Base-by-base conservation (phyloP, 2,113 vertebrate genomes). In the Pelobates fuscus region DNA sequence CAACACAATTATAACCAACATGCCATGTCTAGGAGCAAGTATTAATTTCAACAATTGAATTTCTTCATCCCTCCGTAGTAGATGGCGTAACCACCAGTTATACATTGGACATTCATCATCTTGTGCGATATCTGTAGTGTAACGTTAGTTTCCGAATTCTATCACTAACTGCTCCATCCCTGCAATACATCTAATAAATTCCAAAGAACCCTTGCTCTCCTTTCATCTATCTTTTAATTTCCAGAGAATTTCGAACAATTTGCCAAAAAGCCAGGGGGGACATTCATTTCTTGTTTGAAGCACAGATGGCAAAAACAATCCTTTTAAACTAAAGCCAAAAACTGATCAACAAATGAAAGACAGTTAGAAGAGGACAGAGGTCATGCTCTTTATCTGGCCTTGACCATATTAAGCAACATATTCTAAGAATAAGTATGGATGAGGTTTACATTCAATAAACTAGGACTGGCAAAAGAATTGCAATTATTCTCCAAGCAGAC, bases 281-380 rank as follows among this genome's bases (percentile, higher is more conserved):
- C 44, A 72, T 63, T 29, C 70, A 25, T 63, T 68, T 54, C 44
- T 54, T 26, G 4, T 54, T 32, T 30, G 14, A 72, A 52, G 32
- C 70, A 37, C 60, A 73, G 59, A 73, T 55, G 60, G 46, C 17
- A 73, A 29, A 60, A 65, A 41, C 32, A 37, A 73, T 64, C 59
- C 55, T 29, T 63, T 65, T 73, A 64, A 65, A 73, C 70, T 49
- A 6, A 25, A 54, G 43, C 70, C 70, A 64, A 49, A 37, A 32
- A 24, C 15, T 52, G 59, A 63, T 72, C 15, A 52, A 11, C 17
- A 55, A 64, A 73, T 43, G 49, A 8, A 57, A n/a, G 17, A 29
- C 37, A 2, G 26, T 32, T 20, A 63, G 26, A 0, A 20, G 15
- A 44, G 68, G 32, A 6, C 27, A 20, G 32, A 29, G 57, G 52